Percentiles rank a stretch among this genome's conserved stretches.
These are phyloP conservation scores for Erythrolamprus reginae DNA, from an alignment of 2,113 vertebrate genomes.

Conservation along the genomic window DNA sequence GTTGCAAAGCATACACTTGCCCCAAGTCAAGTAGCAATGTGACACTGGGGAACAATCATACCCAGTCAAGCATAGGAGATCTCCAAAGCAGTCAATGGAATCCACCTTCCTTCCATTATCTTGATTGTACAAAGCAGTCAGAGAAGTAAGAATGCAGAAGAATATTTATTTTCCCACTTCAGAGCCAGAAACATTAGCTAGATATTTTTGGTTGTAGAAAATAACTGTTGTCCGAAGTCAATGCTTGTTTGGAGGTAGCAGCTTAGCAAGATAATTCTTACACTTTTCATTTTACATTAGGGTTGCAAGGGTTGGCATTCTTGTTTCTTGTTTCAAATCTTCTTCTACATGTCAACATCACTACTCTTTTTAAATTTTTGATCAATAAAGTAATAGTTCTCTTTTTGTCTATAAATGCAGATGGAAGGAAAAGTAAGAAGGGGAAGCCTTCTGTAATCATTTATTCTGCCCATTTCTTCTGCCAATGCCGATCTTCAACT, in stretches of 20 bases:
- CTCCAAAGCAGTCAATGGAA: background rate
- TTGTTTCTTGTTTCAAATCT: background rate
- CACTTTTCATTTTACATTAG: background rate
- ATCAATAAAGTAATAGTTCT: conserved; percentile 4
- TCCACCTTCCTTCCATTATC: background rate
- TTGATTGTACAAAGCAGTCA: background rate
- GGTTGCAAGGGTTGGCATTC: background rate
- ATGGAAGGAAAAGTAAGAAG: background rate
- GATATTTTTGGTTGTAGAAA: background rate
- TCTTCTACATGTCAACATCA: background rate
- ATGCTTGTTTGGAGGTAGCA: background rate
- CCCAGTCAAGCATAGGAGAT: background rate
- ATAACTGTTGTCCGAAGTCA: background rate
- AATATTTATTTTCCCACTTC: background rate
- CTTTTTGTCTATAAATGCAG: background rate
- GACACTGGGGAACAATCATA: background rate
- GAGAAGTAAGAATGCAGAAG: background rate
- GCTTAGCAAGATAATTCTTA: background rate
- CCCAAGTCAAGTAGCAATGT: background rate
- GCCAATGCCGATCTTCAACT: background rate
- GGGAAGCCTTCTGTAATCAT: background rate
- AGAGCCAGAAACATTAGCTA: background rate
- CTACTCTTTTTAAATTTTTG: background rate
- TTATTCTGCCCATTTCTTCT: background rate
- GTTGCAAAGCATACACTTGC: background rate